These are phyloP conservation scores for Conus ventricosus DNA, from an alignment of 1,140 invertebrate species.

Conservation along the genomic window DNA sequence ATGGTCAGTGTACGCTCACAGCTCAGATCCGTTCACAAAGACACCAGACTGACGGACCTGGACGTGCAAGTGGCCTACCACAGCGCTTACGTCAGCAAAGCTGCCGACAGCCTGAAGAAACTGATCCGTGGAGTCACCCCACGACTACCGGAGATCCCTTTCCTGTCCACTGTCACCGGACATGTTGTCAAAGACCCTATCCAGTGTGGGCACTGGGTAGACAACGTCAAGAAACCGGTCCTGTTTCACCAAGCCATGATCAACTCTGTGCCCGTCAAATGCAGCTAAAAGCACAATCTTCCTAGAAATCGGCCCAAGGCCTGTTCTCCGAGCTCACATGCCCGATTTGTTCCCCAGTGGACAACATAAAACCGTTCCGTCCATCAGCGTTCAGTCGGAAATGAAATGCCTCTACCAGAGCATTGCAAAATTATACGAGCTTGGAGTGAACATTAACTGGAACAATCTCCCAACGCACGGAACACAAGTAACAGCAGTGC, in stretches of 20 bases:
- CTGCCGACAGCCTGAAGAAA: slow-evolving; percentile 14
- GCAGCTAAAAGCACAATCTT: slow-evolving; percentile 46
- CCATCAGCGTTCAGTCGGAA: slow-evolving; percentile 42
- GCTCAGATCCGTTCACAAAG: slow-evolving; percentile 16
- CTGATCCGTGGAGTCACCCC: slow-evolving; percentile 32
- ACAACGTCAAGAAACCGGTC: slow-evolving; percentile 53
- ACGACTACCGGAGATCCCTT: slow-evolving; percentile 20
- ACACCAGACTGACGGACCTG: slow-evolving; percentile 14
- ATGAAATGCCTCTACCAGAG: slow-evolving; percentile 33
- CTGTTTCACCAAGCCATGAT: slow-evolving; percentile 44
- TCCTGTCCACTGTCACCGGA: slow-evolving; percentile 56
- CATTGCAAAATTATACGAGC: slow-evolving; percentile 29
- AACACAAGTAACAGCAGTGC: slow-evolving; percentile 22
- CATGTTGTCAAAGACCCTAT: neutral
- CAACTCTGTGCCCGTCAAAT: slow-evolving; percentile 3
- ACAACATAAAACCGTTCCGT: slow-evolving; percentile 24
- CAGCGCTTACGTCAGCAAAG: slow-evolving; percentile 44
- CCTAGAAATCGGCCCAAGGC: slow-evolving; percentile 60
- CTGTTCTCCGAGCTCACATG: slow-evolving; percentile 51
- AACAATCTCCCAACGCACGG: slow-evolving; percentile 25
- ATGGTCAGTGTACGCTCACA: slow-evolving; percentile 34
- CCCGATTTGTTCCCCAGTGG: slow-evolving; percentile 33
- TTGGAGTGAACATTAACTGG: slow-evolving; percentile 46
- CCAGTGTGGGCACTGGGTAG: slow-evolving; percentile 47
- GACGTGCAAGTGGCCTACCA: slow-evolving; percentile 56